Percentiles rank a stretch among this genome's conserved stretches.
Conservation (phyloP, 2,113 vertebrate species). For the Harpagus bidentatus region DNA sequence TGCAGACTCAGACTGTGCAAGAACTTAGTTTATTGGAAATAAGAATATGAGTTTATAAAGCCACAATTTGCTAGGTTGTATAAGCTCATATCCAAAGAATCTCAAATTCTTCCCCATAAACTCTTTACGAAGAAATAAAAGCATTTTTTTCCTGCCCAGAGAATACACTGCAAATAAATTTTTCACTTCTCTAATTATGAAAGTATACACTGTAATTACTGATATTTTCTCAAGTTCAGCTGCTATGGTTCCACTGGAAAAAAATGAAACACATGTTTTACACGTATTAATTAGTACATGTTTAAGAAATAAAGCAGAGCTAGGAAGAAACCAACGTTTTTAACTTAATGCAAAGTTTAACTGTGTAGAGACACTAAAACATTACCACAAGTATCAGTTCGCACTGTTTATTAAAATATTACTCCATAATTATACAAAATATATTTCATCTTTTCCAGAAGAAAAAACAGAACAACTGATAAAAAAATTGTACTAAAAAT, state of each 20-base stretch:
- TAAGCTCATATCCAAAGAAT: background rate
- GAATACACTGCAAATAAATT: background rate
- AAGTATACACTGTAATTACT: background rate
- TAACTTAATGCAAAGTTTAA: background rate
- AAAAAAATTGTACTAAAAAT: slow-evolving; percentile 52
- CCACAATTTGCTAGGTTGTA: background rate
- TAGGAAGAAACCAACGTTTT: background rate
- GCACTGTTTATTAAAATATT: slow-evolving; percentile 38
- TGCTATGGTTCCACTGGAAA: background rate
- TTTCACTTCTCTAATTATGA: background rate
- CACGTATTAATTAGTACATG: background rate
- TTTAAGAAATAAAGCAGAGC: background rate
- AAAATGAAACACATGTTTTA: background rate
- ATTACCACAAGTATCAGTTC: background rate
- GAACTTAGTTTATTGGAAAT: background rate
- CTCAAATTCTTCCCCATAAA: background rate
- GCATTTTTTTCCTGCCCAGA: background rate
- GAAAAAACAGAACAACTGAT: slow-evolving; percentile 46
- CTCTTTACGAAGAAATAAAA: background rate
- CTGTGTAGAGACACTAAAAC: background rate
- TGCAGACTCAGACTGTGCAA: background rate
- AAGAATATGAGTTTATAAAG: background rate
- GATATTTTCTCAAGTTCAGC: background rate
- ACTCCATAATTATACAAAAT: slow-evolving; percentile 28
- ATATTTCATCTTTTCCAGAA: slow-evolving; percentile 46